Conservation (phyloP, 2,888 invertebrate species). For the Meganola albula region DNA sequence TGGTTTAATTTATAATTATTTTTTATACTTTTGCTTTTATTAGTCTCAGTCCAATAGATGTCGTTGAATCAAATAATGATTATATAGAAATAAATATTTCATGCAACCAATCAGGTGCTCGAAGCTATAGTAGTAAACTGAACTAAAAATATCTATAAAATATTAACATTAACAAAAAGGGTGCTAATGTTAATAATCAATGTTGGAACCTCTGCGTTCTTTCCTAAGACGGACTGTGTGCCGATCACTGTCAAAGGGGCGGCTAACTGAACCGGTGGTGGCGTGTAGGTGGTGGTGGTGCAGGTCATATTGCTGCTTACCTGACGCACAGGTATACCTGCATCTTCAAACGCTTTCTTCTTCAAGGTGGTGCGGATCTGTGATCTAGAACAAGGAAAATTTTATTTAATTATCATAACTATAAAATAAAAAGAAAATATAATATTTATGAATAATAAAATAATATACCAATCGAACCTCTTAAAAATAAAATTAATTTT, state of each 20-base stretch:
- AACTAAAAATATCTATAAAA: conserved; percentile 40
- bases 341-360: conserved; percentile 92
- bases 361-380: conserved; percentile 91
- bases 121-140: conserved; percentile 17
- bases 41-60: no score
- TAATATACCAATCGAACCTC: no score
- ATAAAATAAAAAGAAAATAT: no score
- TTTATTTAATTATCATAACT: no score
- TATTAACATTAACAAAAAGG: conserved; percentile 29
- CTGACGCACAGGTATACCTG: conserved; percentile 85
- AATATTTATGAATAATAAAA: no score
- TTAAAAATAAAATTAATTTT: no score
- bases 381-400: conserved; percentile 78
- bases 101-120: conserved; percentile 18
- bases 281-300: conserved; percentile 47
- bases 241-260: conserved; percentile 50
- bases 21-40: no score
- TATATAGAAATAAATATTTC: no score
- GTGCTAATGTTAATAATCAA: conserved; percentile 40
- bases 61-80: no score
- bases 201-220: conserved; percentile 75
- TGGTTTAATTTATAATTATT: no score
- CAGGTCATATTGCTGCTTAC: conserved; percentile 75
- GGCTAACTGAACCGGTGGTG: conserved; percentile 48
- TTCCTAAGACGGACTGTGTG: conserved; percentile 66